Base-by-base conservation (phyloP, 2,113 vertebrate genomes). In the Phyllostomus discolor region DNA sequence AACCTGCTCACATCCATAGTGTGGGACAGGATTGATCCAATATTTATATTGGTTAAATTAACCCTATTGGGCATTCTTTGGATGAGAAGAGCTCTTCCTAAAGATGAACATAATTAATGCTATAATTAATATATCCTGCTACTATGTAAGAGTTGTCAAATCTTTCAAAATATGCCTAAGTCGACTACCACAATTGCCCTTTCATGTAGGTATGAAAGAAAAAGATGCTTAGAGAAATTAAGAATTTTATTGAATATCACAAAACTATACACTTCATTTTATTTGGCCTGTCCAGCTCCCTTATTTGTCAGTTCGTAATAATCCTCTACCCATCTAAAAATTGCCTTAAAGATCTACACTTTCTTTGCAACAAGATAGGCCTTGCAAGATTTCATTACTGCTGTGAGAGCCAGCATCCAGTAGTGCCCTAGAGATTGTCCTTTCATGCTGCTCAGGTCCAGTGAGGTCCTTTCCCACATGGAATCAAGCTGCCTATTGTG, bases 381-480 rank as follows among this genome's bases (percentile, higher is more conserved):
- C 33, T 48, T 75, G 10, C 14, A 69, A 54, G 14, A 48, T 2
- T 38, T 19, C n/a, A 15, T 52, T 20, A 33, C 2, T 72, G 46
- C 22, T 79, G 17, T 10, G 12, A 14, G 14, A 33, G 15, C 15
- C n/a, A 48, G 50, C 9, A 5, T 83, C 41, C 3, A 54, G 4
- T 10, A 26, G 4, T 12, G 6, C 5, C 5, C 12, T 9, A 1
- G 7, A n/a, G 17, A 38, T 33, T 41, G 24, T 88, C 33, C 88
- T 14, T 1, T 19, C 1, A 5, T 24, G 35, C 4, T 1, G 0
- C 5, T 41, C 22, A 46, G 3, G 11, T 19, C 12, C 6, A 0
- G 9, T 41, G 14, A 70, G 66, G 4, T 41, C 72, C 6, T 33
- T 87, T 35, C 26, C 8, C 64, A 48, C 2, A 0, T 5, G 19